Evolutionary conservation across 2,888 invertebrate genomes (phyloP), one percentile per base, ranked within the genome.

Genomic region (Busseola fusca): DNA sequence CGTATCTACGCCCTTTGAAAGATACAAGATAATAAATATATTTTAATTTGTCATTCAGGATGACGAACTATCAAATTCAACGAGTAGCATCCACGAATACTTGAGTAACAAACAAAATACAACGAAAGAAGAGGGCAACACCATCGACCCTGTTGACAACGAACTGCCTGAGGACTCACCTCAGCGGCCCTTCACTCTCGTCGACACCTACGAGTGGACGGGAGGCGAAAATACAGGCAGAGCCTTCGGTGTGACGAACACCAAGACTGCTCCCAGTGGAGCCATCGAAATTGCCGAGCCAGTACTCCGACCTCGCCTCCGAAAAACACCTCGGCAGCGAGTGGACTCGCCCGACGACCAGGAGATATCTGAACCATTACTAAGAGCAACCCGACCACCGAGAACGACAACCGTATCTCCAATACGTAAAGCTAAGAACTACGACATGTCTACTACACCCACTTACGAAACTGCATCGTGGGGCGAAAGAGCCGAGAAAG

Each of bases 231-330:
- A 96, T 88, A 94, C 96, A 27, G 97, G 97, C 60, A 91, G 97
- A 68, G 96, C 97, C 6, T 97, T 97, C 84, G 97, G 97, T n/a
- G 91, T 95, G 91, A 94, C 96, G 86, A 87, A 95, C 91, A 90
- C 95, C 79, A 90, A 95, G 81, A 93, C 93, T 3, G 94, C 93
- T 5, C 92, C 95, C 40, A 91, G 94, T 71, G 95, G 95, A 25
- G 84, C 91, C 21, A 89, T 96, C 30, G 98, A 98, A 92, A 97
- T 98, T 27, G 97, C 97, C 0, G 98, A 98, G 84, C 98, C 98
- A 0, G 96, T 98, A 6, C 92, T 98, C 0, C 96, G 96, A 74
- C 96, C 97, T 9, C 95, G 96, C 0, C 96, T 96, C 1, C 95
- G 96, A 0, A 96, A 94, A 80, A 96, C 96, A 85, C 91, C 96